These are phyloP conservation scores for Pteria penguin DNA, from an alignment of 2,888 invertebrate species.

Conservation along the genomic window DNA sequence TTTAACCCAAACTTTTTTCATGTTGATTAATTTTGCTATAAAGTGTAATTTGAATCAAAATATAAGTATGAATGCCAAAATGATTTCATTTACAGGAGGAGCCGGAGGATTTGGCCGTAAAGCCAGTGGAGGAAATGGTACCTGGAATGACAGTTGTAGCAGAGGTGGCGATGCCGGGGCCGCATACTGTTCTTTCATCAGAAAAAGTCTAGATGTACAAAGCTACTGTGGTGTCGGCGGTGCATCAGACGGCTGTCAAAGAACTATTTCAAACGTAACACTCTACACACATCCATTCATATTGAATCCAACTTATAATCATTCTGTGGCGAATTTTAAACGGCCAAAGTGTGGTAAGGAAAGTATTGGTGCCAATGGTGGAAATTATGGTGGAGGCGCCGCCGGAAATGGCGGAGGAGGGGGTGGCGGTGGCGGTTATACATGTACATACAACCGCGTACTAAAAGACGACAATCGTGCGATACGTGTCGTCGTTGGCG, in stretches of 20 bases:
- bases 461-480: background rate
- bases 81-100: background rate
- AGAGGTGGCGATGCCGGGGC: background rate
- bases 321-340: too few species aligned
- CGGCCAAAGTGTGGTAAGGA: background rate
- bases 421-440: background rate
- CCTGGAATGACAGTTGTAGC: background rate
- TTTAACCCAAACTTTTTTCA: too few species aligned
- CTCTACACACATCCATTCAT: background rate
- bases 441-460: constrained; percentile 5
- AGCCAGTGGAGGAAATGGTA: background rate
- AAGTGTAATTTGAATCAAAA: too few species aligned
- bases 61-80: background rate
- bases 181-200: background rate
- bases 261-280: background rate
- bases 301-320: too few species aligned
- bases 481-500: background rate
- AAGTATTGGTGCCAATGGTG: background rate
- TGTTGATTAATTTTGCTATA: too few species aligned
- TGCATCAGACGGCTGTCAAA: background rate
- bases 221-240: background rate
- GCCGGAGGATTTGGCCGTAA: background rate
- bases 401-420: background rate
- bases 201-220: background rate
- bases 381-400: background rate